Evolutionary conservation across 2,113 vertebrate genomes (phyloP).

Genomic region (Pterocles gutturalis): DNA sequence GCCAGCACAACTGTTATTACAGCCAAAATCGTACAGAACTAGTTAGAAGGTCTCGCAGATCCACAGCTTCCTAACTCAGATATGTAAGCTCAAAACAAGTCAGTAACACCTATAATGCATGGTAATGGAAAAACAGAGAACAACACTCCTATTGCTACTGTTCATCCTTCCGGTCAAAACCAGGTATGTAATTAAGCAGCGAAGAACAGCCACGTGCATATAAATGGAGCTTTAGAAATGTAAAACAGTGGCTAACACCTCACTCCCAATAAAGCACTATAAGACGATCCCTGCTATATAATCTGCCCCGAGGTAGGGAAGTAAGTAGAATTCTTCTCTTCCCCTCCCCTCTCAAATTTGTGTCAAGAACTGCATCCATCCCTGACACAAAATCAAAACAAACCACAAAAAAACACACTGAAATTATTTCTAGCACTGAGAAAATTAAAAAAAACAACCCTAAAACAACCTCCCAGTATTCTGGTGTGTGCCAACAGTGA

Average conservation of each 20-base stretch:
- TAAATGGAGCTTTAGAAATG: slow-evolving; percentile 49
- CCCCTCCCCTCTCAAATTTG: background rate
- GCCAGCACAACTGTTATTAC: rapidly evolving
- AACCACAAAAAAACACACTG: background rate
- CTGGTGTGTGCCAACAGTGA: no score
- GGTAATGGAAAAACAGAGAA: background rate
- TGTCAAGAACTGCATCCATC: background rate
- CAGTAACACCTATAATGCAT: background rate
- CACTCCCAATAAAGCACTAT: background rate
- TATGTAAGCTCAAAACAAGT: background rate
- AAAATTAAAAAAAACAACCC: no score
- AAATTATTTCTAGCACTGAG: background rate
- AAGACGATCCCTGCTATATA: background rate
- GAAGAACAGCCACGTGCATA: background rate
- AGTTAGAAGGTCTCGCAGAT: background rate
- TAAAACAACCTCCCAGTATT: no score
- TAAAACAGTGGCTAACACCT: slow-evolving; percentile 56
- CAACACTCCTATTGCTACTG: background rate
- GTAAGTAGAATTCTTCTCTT: background rate
- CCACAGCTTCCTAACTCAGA: background rate
- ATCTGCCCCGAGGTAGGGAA: background rate
- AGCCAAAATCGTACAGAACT: background rate
- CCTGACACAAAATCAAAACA: background rate
- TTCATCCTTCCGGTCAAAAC: background rate
- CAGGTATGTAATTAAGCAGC: background rate